Percentiles rank a stretch among this genome's conserved stretches.
Evolutionary conservation across 1,140 invertebrate genomes (phyloP).

Genomic region (Orchesella cincta): DNA sequence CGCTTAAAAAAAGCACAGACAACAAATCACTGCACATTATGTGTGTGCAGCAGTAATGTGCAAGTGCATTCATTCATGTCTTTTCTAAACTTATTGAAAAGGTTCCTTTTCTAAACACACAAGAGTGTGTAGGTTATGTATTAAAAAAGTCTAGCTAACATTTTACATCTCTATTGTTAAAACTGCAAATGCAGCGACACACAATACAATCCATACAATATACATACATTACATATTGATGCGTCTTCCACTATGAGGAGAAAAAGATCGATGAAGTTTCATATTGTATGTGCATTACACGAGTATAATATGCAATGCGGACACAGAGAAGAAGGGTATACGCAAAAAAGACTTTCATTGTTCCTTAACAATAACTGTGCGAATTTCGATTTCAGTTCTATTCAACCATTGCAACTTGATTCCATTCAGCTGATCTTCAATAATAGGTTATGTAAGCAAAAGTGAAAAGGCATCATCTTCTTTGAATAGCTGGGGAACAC

Average conservation of each 20-base stretch:
- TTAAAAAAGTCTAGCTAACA: constrained; percentile 28
- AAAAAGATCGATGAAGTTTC: constrained; percentile 21
- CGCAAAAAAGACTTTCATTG: constrained; percentile 23
- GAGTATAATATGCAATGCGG: constrained; percentile 22
- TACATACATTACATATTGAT: constrained; percentile 29
- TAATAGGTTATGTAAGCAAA: constrained; percentile 29
- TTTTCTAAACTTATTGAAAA: constrained; percentile 26
- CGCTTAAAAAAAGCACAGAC: constrained; percentile 2
- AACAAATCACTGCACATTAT: constrained; percentile 23
- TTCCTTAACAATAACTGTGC: constrained; percentile 27
- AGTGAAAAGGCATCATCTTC: not conserved
- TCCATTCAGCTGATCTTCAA: constrained; percentile 26
- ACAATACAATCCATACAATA: constrained; percentile 22
- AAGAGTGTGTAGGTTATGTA: constrained; percentile 12
- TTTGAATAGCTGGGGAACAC: too few relatives aligned
- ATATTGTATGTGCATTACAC: not conserved
- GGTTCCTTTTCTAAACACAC: constrained; percentile 20
- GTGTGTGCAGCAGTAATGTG: not conserved
- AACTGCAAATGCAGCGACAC: constrained; percentile 28
- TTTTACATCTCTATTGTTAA: constrained; percentile 18
- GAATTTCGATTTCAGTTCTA: constrained; percentile 29
- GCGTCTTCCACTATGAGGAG: constrained; percentile 8
- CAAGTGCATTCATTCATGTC: constrained; percentile 18
- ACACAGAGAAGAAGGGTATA: not conserved
- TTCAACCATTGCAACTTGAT: constrained; percentile 29